These are phyloP conservation scores for Natrix natrix DNA, from an alignment of 2,797 vertebrate genomes.

Conservation along the genomic window DNA sequence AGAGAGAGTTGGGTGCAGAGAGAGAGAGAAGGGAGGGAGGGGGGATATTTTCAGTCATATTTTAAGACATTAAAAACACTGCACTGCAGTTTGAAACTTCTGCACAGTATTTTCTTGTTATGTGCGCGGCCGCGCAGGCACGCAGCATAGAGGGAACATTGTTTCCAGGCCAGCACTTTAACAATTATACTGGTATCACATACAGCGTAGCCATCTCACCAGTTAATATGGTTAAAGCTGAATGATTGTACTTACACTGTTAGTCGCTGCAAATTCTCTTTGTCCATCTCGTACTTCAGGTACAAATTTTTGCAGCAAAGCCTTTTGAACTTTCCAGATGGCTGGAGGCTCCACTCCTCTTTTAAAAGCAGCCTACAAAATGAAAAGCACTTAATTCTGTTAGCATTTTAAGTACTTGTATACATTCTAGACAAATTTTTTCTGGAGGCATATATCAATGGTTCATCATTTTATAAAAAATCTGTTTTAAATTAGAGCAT, in stretches of 20 bases:
- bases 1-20: too few relatives aligned
- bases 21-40: too few relatives aligned
- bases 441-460: not conserved
- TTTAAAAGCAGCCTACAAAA: constrained; percentile 83
- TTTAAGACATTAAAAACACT: too few relatives aligned
- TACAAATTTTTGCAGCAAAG: constrained; percentile 97
- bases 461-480: not conserved
- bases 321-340: constrained; percentile 99
- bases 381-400: not conserved
- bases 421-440: not conserved
- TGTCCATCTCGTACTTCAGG: constrained; percentile 93
- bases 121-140: too few relatives aligned
- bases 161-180: not conserved
- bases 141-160: too few relatives aligned
- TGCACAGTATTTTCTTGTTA: too few relatives aligned
- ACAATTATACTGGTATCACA: not conserved
- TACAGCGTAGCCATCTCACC: not conserved
- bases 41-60: too few relatives aligned
- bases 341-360: constrained; percentile 92
- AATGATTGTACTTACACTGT: constrained; percentile 84
- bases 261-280: constrained; percentile 96
- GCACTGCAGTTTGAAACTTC: too few relatives aligned
- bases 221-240: not conserved
- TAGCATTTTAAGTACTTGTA: not conserved
- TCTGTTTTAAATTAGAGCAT: not conserved